Conservation (phyloP, 1,140 invertebrate genomes). For the Acyrthosiphon pisum region DNA sequence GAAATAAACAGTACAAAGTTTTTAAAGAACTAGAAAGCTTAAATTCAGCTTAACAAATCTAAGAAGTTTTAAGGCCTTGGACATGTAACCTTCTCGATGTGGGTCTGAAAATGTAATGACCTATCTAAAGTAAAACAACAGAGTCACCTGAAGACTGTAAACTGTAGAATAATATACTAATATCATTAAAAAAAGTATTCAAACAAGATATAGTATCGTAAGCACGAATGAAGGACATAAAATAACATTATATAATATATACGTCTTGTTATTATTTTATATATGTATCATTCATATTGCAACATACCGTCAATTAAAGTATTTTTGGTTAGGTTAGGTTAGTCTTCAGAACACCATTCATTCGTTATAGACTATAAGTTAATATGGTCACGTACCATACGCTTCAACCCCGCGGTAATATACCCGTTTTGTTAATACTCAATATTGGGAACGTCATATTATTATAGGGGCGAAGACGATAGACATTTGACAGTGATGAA, state of each 20-base stretch:
- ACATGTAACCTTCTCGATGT: too few species aligned
- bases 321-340: neutral
- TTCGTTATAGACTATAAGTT: neutral
- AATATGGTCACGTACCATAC: neutral
- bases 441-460: neutral
- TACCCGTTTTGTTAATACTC: neutral
- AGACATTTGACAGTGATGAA: neutral
- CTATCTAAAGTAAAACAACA: neutral
- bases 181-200: neutral
- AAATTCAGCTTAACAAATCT: too few species aligned
- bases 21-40: neutral
- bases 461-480: neutral
- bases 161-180: neutral
- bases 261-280: neutral
- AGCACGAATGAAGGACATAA: neutral
- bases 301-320: neutral
- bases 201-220: neutral
- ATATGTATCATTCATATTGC: neutral
- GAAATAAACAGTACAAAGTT: neutral
- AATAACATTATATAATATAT: neutral
- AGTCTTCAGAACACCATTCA: neutral
- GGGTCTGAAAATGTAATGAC: neutral
- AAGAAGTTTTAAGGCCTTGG: too few species aligned
- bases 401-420: neutral
- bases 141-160: neutral